A percentile compares a stretch with the other conserved stretches of the same genome.
phyloP scores from a whole-genome alignment of 2,797 vertebrate genomes.

The Numenius phaeopus region DNA sequence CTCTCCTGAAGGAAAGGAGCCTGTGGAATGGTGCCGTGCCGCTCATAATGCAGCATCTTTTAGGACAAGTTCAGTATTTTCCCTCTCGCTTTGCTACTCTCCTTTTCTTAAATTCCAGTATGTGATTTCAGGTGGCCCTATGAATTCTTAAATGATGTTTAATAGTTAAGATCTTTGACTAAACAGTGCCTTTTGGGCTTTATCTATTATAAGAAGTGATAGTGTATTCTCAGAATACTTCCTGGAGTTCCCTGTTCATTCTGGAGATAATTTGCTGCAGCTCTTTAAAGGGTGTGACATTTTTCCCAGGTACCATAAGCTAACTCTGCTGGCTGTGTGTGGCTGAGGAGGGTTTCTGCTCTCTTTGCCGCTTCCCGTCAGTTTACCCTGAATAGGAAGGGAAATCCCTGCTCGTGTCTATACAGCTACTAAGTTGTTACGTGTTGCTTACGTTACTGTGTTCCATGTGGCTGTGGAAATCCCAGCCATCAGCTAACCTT shows the following conservation, averaged over 20 bases:
- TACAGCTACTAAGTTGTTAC: background rate
- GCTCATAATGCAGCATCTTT: background rate
- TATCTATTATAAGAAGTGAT: background rate
- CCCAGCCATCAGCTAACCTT: background rate
- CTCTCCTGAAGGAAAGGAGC: constrained; percentile 11
- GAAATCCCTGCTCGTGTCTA: background rate
- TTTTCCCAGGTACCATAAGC: background rate
- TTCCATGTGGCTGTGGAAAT: background rate
- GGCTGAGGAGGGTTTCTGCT: background rate
- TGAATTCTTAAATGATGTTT: background rate
- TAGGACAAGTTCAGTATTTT: background rate
- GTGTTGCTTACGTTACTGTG: background rate
- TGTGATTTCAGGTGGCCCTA: background rate
- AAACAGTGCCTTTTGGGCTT: background rate
- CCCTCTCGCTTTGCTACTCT: background rate
- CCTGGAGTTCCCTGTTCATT: background rate
- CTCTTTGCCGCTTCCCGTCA: background rate
- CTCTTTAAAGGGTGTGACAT: background rate
- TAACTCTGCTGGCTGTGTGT: background rate
- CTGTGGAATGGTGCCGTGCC: background rate
- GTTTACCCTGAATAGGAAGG: background rate
- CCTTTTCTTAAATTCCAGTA: background rate
- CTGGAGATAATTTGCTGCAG: background rate
- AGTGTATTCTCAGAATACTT: background rate
- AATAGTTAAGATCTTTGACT: background rate